phyloP scores from a whole-genome alignment of 2,113 vertebrate species.

The Anseranas semipalmata region DNA sequence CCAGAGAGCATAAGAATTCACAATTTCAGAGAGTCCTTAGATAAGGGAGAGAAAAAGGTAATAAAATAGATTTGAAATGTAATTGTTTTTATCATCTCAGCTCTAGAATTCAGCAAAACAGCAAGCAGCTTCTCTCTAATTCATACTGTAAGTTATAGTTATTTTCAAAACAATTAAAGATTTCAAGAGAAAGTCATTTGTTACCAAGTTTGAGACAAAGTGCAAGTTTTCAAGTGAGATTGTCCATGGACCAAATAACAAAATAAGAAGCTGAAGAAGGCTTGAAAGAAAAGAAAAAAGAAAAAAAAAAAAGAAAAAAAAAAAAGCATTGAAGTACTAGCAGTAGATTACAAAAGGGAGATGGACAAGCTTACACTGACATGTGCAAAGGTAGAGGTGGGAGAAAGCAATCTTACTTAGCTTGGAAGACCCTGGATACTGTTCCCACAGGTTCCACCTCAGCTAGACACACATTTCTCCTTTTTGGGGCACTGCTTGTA shows the following conservation, averaged over 20 bases:
- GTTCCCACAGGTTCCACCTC: background rate
- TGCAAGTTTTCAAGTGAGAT: background rate
- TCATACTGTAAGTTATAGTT: background rate
- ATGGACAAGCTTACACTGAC: background rate
- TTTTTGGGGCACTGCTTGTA: background rate
- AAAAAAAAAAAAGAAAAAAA: background rate
- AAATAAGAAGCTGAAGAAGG: background rate
- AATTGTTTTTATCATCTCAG: background rate
- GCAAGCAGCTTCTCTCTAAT: background rate
- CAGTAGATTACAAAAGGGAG: background rate
- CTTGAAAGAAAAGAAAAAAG: background rate
- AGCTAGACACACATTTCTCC: background rate
- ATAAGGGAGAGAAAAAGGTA: background rate
- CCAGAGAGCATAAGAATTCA: background rate
- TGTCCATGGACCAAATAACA: background rate
- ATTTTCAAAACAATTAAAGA: background rate
- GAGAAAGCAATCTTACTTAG: background rate
- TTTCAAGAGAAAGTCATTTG: background rate
- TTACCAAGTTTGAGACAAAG: background rate
- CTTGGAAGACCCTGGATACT: background rate
- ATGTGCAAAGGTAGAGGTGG: background rate
- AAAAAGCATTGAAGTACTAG: background rate
- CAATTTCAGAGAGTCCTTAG: background rate
- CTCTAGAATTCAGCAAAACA: background rate
- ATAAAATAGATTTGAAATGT: background rate